These are phyloP conservation scores for Orthosia gothica DNA, from an alignment of 2,888 invertebrate species.

Conservation along the genomic window DNA sequence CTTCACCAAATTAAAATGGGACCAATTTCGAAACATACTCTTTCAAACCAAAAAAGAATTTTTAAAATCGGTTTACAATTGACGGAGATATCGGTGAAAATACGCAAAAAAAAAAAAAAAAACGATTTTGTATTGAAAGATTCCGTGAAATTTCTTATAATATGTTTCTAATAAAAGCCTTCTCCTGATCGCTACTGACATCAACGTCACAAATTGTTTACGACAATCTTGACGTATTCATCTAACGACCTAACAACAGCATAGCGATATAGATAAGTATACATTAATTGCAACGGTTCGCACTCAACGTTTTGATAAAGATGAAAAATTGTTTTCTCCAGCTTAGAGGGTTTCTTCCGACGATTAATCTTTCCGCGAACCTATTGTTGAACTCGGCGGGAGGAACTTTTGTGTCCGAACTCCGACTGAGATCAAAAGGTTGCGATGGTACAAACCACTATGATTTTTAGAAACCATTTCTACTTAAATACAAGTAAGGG, in stretches of 20 bases:
- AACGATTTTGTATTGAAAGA: no score
- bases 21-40: no score
- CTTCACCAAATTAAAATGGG: no score
- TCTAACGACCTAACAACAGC: constrained; percentile 51
- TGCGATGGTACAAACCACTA: constrained; percentile 78
- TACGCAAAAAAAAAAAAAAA: no score
- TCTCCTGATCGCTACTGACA: constrained; percentile 17
- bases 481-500: constrained; percentile 63
- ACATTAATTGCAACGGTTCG: constrained; percentile 74
- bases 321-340: constrained; percentile 89
- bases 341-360: constrained; percentile 86
- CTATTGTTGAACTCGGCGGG: constrained; percentile 87
- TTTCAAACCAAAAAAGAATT: no score
- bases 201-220: constrained; percentile 56
- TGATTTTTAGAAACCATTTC: constrained; percentile 79
- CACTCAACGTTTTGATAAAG: constrained; percentile 88
- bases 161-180: no score
- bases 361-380: constrained; percentile 90
- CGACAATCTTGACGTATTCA: constrained; percentile 58
- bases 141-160: no score
- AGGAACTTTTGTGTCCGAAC: constrained; percentile 87
- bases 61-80: no score
- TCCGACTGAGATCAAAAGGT: constrained; percentile 87
- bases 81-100: no score
- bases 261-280: constrained; percentile 57